Evolutionary conservation across 2,888 invertebrate genomes (phyloP), one percentile per base, ranked within the genome.

Genomic region (Drosophila anomelani): DNA sequence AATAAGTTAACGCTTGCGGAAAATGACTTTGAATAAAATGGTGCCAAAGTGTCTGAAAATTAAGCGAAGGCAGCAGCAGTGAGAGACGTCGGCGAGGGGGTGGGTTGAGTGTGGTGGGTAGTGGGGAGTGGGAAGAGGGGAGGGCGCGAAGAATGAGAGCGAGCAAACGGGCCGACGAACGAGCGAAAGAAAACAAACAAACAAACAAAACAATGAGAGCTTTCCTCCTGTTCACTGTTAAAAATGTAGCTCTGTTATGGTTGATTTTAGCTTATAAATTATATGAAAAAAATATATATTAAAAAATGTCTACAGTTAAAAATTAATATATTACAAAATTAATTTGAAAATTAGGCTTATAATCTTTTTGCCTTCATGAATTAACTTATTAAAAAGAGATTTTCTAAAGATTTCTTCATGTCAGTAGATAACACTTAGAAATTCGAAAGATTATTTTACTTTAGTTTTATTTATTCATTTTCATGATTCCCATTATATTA

Each of bases 11-110:
- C 56, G 81, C 82, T 77, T 71, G 69, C 62, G 57, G 76, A 85
- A 85, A 80, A 80, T 80, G 83, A 85, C 75, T 85, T 77, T 74
- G 82, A 76, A 75, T 82, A 80, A 83, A 83, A 78, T 80, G 86
- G 82, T 83, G 82, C 87, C 82, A 84, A 71, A 81, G 77, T 84
- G 82, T 83, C 87, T 83, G 87, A 69, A 83, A 83, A 76, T 84
- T 61, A 79, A 77, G 77, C 75, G 84, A 74, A 70, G 69, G 69
- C 71, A n/a, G 29, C 26, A 26, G 29, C 9, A 32, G 10, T 5
- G 34, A 12, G 17, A 15, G 47, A 4, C 17, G 36, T 29, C 23
- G 29, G 17, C 26, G 23, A 60, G 29, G 32, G 44, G 32, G 29
- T 51, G n/a, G 3, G 49, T 13, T 13, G 32, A 34, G 32, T 8